Conservation (phyloP, 2,113 vertebrate genomes). For the Epinephelus fuscoguttatus region DNA sequence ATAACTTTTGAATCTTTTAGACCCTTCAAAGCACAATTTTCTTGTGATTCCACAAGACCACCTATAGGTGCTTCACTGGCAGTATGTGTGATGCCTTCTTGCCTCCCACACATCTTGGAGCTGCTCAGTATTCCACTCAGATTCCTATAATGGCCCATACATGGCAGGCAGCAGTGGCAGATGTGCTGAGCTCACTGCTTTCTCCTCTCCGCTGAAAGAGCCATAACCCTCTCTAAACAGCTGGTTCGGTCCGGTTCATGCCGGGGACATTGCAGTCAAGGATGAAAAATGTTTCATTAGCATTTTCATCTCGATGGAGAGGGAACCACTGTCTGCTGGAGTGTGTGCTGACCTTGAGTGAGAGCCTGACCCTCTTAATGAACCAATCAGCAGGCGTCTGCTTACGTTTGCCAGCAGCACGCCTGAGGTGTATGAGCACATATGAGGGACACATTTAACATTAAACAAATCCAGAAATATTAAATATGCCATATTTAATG, state of each 20-base stretch:
- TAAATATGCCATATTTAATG: slow-evolving; percentile 37
- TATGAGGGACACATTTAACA: slow-evolving; percentile 12
- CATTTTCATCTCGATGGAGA: slow-evolving; percentile 45
- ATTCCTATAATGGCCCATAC: slow-evolving; percentile 18
- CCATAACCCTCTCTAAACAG: slow-evolving; percentile 47
- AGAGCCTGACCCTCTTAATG: slow-evolving; percentile 49
- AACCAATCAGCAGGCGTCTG: slow-evolving; percentile 59
- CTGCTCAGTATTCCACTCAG: slow-evolving; percentile 51
- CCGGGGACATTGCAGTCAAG: slow-evolving; percentile 40
- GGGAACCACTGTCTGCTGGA: slow-evolving; percentile 27
- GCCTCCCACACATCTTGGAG: background rate
- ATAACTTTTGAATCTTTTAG: background rate
- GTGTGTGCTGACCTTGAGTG: slow-evolving; percentile 63
- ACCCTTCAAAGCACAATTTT: background rate
- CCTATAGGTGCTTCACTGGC: background rate
- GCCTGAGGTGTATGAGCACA: background rate
- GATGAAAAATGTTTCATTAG: slow-evolving; percentile 60
- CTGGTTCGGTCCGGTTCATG: slow-evolving; percentile 51
- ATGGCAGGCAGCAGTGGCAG: slow-evolving; percentile 7
- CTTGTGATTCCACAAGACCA: background rate
- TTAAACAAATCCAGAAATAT: slow-evolving; percentile 32
- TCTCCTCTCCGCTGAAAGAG: slow-evolving; percentile 35
- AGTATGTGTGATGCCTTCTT: background rate
- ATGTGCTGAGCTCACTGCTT: slow-evolving; percentile 54
- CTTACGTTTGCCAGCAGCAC: slow-evolving; percentile 14